A percentile compares a stretch with the other conserved stretches of the same genome.
These are phyloP conservation scores for Drosophila sturtevanti DNA, from an alignment of 1,140 invertebrate genomes.

Conservation along the genomic window DNA sequence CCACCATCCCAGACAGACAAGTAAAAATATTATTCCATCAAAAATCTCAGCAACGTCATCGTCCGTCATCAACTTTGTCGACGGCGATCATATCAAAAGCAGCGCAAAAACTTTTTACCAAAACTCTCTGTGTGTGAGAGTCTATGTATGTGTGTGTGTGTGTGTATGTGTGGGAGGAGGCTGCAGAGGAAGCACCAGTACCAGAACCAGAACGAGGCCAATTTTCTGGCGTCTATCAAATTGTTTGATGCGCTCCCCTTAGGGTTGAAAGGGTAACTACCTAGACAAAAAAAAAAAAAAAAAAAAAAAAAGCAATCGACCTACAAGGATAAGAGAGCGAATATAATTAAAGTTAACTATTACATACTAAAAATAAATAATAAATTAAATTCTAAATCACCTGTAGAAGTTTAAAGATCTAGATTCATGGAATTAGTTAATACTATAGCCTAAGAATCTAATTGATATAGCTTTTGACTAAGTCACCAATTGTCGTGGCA, in stretches of 20 bases:
- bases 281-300: neutral
- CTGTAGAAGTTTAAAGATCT: too few species aligned
- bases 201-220: conserved; percentile 19
- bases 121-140: too few species aligned
- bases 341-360: too few species aligned
- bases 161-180: conserved; percentile 27
- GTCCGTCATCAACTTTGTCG: conserved; percentile 27
- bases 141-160: too few species aligned
- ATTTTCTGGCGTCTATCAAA: conserved; percentile 57
- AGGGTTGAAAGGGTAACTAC: neutral
- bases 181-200: conserved; percentile 1
- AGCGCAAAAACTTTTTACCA: conserved; percentile 68
- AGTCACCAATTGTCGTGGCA: too few species aligned
- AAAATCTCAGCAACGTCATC: conserved; percentile 64
- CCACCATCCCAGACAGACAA: conserved; percentile 44
- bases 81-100: conserved; percentile 74
- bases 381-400: too few species aligned
- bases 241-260: conserved; percentile 13
- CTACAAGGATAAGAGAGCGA: too few species aligned
- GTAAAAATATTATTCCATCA: conserved; percentile 72
- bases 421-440: too few species aligned
- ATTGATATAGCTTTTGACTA: too few species aligned
- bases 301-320: too few species aligned
- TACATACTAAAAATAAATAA: too few species aligned
- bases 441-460: too few species aligned